phyloP scores from a whole-genome alignment of 2,113 vertebrate species.

The Patagioenas fasciata region DNA sequence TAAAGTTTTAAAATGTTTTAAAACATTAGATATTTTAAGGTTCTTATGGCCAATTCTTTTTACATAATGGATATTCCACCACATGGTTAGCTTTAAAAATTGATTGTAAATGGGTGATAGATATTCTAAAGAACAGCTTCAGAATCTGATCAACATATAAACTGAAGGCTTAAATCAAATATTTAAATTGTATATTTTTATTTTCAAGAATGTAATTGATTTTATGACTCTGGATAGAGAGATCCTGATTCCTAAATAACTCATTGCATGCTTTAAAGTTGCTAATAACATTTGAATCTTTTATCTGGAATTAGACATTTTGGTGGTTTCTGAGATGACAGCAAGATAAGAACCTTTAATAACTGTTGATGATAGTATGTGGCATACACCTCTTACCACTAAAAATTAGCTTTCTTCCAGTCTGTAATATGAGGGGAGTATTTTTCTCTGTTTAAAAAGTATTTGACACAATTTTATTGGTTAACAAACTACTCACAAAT shows the following conservation, averaged over 20 bases:
- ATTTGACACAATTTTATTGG: not conserved
- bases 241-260: not conserved
- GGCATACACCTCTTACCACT: not conserved
- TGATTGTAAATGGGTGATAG: not conserved
- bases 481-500: not conserved
- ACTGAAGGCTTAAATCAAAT: not conserved
- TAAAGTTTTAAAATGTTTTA: not conserved
- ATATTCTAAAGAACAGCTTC: not conserved
- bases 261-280: not conserved
- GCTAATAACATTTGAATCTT: not conserved
- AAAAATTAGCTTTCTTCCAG: not conserved
- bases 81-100: not conserved
- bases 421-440: not conserved
- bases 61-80: not conserved
- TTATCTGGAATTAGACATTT: not conserved
- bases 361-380: not conserved
- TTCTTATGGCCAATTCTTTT: not conserved
- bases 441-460: not conserved
- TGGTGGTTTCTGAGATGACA: not conserved
- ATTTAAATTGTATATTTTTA: not conserved
- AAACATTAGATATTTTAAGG: not conserved
- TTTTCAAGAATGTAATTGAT: not conserved
- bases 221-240: not conserved
- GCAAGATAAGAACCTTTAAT: not conserved
- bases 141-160: not conserved